A percentile compares a stretch with the other conserved stretches of the same genome.
phyloP scores from a whole-genome alignment of 1,140 invertebrate species.

The Ectropis grisescens region DNA sequence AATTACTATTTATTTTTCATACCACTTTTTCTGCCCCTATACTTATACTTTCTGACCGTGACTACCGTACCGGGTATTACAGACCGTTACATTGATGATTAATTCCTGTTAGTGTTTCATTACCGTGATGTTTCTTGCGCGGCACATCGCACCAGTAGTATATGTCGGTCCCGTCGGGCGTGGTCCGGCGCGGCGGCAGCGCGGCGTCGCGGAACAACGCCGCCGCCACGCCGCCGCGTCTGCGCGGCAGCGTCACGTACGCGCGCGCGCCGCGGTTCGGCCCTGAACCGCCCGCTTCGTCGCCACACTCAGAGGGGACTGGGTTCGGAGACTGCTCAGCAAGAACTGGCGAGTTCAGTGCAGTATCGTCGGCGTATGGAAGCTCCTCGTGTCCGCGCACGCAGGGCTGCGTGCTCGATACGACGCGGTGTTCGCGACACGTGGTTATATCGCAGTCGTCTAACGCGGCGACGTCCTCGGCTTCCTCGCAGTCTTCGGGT shows the following conservation, averaged over 20 bases:
- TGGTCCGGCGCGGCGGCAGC: constrained; percentile 78
- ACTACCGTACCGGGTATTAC: constrained; percentile 65
- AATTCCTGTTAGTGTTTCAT: too few relatives aligned
- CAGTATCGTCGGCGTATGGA: constrained; percentile 74
- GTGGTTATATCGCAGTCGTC: too few relatives aligned
- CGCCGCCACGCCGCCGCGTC: constrained; percentile 52
- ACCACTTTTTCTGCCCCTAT: too few relatives aligned
- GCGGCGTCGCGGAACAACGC: constrained; percentile 56
- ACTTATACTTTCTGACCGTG: too few relatives aligned
- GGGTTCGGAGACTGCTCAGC: too few relatives aligned
- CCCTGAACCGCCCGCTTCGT: constrained; percentile 19
- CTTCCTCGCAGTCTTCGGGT: constrained; percentile 69
- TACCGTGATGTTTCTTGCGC: too few relatives aligned
- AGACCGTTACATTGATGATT: too few relatives aligned
- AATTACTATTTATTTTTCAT: too few relatives aligned
- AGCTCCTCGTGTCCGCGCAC: constrained; percentile 80
- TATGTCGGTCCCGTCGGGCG: constrained; percentile 84
- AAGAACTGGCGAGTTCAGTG: too few relatives aligned
- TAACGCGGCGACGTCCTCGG: constrained; percentile 68
- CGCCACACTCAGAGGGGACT: too few relatives aligned
- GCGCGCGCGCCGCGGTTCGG: constrained; percentile 32
- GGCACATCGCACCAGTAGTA: constrained; percentile 87
- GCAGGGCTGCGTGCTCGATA: constrained; percentile 35
- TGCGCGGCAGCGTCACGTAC: constrained; percentile 71
- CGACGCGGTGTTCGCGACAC: constrained; percentile 40